Evolutionary conservation across 2,797 vertebrate species (phyloP).

Genomic region (Esox masquinongy): DNA sequence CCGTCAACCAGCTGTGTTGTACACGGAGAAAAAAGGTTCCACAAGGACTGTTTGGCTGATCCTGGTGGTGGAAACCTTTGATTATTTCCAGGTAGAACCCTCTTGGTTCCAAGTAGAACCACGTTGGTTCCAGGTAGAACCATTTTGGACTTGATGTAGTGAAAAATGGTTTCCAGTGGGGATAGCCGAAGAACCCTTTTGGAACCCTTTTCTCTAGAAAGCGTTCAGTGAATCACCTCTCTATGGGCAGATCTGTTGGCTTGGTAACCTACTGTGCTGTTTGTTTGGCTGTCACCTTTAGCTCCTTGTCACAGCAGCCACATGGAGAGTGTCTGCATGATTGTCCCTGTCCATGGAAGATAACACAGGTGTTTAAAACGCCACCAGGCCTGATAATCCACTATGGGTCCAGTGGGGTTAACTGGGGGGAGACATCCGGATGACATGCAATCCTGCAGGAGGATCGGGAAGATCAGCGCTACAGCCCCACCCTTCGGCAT

Average conservation of each 20-base stretch:
- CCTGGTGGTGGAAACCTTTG: too few species aligned
- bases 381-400: slow-evolving; percentile 27
- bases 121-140: too few species aligned
- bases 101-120: too few species aligned
- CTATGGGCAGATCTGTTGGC: neutral
- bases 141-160: too few species aligned
- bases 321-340: neutral
- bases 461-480: slow-evolving; percentile 54
- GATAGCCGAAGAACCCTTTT: neutral
- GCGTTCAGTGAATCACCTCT: neutral
- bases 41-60: too few species aligned
- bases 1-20: neutral
- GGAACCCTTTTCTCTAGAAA: too few species aligned
- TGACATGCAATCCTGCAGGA: slow-evolving; percentile 56
- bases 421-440: slow-evolving; percentile 41
- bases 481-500: slow-evolving; percentile 67
- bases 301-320: neutral
- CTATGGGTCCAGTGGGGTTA: slow-evolving; percentile 31
- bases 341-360: neutral
- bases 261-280: neutral
- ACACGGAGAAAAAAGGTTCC: neutral
- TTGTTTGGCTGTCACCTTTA: neutral
- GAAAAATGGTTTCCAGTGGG: too few species aligned
- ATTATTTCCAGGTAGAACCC: too few species aligned
- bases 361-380: neutral